phyloP scores from a whole-genome alignment of 2,113 vertebrate genomes.

The Perccottus glenii region DNA sequence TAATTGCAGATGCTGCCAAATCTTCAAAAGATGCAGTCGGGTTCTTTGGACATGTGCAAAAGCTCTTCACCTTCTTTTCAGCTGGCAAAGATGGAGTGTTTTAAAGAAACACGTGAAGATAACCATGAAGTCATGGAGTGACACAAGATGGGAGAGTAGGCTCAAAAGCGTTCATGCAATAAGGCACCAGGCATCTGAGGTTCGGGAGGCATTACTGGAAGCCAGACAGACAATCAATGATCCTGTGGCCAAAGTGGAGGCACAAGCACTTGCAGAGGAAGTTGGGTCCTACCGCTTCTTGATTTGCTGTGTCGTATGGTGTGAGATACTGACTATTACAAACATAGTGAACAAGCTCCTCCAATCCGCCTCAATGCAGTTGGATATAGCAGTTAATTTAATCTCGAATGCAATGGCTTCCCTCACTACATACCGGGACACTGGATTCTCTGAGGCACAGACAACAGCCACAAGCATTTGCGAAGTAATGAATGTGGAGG shows the following conservation, averaged over 20 bases:
- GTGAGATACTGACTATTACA: constrained; percentile 15
- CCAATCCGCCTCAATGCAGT: background rate
- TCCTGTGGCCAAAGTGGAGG: background rate
- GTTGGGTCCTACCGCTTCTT: constrained; percentile 24
- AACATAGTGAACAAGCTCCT: constrained; percentile 15
- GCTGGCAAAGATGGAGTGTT: constrained; percentile 9
- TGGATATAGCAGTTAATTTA: constrained; percentile 7
- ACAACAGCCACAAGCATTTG: constrained; percentile 31
- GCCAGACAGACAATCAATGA: background rate
- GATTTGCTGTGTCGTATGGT: constrained; percentile 26
- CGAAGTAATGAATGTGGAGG: too few species aligned
- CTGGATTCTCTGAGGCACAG: constrained; percentile 33
- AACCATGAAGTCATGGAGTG: constrained; percentile 36
- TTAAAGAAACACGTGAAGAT: constrained; percentile 31
- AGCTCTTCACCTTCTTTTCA: constrained; percentile 5
- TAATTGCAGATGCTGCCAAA: constrained; percentile 32
- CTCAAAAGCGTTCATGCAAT: constrained; percentile 25
- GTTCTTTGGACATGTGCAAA: constrained; percentile 28
- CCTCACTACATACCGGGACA: constrained; percentile 27
- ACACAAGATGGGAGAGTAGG: constrained; percentile 34
- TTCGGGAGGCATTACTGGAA: constrained; percentile 18
- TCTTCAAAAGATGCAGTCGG: constrained; percentile 30
- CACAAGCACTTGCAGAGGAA: constrained; percentile 16
- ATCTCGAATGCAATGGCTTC: constrained; percentile 27
- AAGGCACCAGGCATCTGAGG: constrained; percentile 3